Conservation (phyloP, 1,140 invertebrate species). For the Brachionus manjavacas region DNA sequence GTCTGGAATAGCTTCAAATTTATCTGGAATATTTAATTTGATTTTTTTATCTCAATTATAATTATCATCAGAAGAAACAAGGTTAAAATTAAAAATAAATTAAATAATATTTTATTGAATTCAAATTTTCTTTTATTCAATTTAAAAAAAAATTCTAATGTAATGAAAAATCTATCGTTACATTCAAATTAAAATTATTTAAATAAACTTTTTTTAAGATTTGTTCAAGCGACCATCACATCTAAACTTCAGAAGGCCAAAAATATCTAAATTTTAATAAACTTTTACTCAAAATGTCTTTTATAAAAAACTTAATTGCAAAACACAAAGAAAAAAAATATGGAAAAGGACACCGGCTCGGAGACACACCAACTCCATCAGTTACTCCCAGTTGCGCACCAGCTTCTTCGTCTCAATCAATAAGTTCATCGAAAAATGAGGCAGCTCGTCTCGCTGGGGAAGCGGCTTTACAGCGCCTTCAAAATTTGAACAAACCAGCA, state of each 20-base stretch:
- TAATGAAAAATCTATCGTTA: too few species aligned
- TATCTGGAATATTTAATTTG: too few species aligned
- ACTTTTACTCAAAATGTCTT: not conserved
- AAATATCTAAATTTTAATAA: not conserved
- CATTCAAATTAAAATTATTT: not conserved
- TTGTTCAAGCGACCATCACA: not conserved
- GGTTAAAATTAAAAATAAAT: too few species aligned
- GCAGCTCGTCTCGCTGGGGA: conserved; percentile 34
- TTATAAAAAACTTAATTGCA: conserved; percentile 1
- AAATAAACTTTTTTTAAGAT: conserved; percentile 9
- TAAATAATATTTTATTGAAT: too few species aligned
- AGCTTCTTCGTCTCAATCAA: not conserved
- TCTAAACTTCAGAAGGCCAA: not conserved
- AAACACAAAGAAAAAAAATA: conserved; percentile 42
- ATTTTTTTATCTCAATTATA: too few species aligned
- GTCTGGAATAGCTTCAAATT: too few species aligned
- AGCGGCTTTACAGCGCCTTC: conserved; percentile 30
- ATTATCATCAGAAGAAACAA: too few species aligned
- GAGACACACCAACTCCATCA: not conserved
- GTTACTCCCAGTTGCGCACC: not conserved
- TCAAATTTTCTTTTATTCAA: too few species aligned
- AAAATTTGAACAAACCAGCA: not conserved
- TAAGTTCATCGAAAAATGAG: not conserved
- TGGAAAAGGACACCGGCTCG: conserved; percentile 34
- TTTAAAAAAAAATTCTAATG: too few species aligned